Conservation (phyloP, 2,888 invertebrate species). For the Eupithecia pulchellata region DNA sequence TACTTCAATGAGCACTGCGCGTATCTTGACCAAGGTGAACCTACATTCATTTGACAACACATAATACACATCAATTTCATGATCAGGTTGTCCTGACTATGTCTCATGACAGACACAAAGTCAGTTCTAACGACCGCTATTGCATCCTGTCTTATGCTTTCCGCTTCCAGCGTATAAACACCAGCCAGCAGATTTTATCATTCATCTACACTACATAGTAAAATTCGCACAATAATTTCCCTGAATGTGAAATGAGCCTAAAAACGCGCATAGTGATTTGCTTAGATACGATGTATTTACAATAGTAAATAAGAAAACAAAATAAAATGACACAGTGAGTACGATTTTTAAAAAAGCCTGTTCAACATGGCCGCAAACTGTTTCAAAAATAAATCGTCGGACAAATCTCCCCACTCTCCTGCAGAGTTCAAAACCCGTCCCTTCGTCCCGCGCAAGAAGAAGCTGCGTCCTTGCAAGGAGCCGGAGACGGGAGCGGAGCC, state of each 20-base stretch:
- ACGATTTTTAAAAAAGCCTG: background rate
- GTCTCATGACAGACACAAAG: background rate
- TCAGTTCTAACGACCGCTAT: no score
- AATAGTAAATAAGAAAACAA: background rate
- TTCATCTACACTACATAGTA: background rate
- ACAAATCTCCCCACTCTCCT: background rate
- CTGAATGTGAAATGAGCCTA: background rate
- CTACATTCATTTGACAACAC: constrained; percentile 39
- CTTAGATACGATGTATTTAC: background rate
- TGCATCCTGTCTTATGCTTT: no score
- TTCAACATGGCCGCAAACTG: background rate
- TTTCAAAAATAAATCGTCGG: background rate
- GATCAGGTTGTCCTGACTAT: no score
- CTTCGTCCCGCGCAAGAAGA: constrained; percentile 69
- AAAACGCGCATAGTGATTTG: background rate
- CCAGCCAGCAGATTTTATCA: no score
- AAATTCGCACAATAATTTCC: background rate
- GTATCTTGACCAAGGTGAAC: constrained; percentile 50
- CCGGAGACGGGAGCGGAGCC: constrained; percentile 17
- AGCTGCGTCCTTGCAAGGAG: constrained; percentile 52
- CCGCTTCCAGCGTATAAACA: no score
- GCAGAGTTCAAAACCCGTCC: constrained; percentile 72
- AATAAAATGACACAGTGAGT: background rate
- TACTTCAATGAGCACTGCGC: constrained; percentile 77
- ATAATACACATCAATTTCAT: constrained; percentile 37